Evolutionary conservation across 2,797 vertebrate species (phyloP).

Genomic region (Falco rusticolus): DNA sequence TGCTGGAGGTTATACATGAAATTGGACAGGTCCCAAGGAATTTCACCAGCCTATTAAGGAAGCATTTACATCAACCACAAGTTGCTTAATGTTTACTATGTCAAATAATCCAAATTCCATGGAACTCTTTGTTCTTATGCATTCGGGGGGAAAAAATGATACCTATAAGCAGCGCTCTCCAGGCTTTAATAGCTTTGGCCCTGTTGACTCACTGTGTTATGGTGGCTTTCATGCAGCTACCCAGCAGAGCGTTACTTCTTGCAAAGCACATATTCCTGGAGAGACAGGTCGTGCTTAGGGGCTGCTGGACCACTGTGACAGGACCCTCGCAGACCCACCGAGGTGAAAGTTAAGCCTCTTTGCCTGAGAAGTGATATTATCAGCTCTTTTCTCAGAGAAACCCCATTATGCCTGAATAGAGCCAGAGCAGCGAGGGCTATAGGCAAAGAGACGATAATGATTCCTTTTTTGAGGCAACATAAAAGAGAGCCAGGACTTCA

Average conservation of each 20-base stretch:
- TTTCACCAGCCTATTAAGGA: conserved; percentile 11
- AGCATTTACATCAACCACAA: conserved; percentile 6
- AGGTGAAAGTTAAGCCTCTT: conserved; percentile 1
- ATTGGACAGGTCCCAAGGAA: conserved; percentile 11
- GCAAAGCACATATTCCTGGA: background rate
- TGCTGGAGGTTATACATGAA: background rate
- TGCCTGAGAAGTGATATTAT: conserved; percentile 52
- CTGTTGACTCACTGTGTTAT: background rate
- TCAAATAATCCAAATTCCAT: background rate
- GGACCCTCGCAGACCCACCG: rapidly evolving
- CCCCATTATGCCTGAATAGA: conserved; percentile 2
- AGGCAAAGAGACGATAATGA: background rate
- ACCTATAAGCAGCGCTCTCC: background rate
- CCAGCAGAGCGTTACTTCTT: background rate
- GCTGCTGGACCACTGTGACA: background rate
- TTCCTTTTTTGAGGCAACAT: conserved; percentile 10
- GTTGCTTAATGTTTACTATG: background rate
- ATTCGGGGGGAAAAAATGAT: background rate
- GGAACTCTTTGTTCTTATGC: background rate
- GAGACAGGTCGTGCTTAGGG: background rate
- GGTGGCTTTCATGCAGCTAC: background rate
- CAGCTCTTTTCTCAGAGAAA: conserved; percentile 36
- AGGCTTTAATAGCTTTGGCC: background rate
- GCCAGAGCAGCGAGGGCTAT: background rate
- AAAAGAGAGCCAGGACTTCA: background rate